Evolutionary conservation across 64 coral and sea anemone species (phyloP).

Genomic region (Cladopsammia gracilis): DNA sequence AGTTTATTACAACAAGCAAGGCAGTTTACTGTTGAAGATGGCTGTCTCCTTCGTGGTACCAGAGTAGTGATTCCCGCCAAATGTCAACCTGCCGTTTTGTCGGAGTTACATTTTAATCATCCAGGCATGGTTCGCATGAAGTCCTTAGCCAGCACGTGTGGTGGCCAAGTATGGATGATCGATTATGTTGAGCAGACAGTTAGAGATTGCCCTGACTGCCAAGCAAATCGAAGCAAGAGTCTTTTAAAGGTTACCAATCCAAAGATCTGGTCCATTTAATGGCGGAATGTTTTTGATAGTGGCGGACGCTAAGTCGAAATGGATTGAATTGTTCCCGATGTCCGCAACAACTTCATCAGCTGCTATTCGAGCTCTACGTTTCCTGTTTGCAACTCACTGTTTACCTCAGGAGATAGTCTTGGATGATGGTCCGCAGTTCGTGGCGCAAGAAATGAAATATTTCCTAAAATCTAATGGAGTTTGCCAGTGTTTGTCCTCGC

Average conservation of each 20-base stretch:
- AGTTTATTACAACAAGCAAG: neutral
- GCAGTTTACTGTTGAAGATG: conserved; percentile 48
- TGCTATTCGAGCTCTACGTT: conserved; percentile 32
- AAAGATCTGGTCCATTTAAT: conserved; percentile 42
- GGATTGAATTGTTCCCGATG: conserved; percentile 41
- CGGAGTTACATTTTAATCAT: conserved; percentile 49
- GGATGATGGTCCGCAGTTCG: conserved; percentile 32
- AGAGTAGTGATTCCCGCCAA: conserved; percentile 62
- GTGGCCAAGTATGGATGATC: conserved; percentile 50
- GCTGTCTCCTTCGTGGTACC: conserved; percentile 51
- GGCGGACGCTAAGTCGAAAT: conserved; percentile 36
- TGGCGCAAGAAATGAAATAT: conserved; percentile 7
- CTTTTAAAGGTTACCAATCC: conserved; percentile 33
- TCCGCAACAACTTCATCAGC: conserved; percentile 3
- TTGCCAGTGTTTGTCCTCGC: neutral
- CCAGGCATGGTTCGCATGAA: conserved; percentile 54
- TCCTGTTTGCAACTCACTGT: conserved; percentile 17
- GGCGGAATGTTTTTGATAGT: conserved; percentile 41
- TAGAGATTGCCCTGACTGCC: neutral
- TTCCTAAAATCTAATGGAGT: conserved; percentile 44
- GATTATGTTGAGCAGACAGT: conserved; percentile 51
- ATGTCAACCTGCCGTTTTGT: conserved; percentile 15
- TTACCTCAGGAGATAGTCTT: conserved; percentile 30
- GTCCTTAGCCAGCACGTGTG: conserved; percentile 40
- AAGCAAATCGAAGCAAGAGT: neutral